phyloP scores from a whole-genome alignment of 2,797 vertebrate genomes.

The Tympanoctomys barrerae region DNA sequence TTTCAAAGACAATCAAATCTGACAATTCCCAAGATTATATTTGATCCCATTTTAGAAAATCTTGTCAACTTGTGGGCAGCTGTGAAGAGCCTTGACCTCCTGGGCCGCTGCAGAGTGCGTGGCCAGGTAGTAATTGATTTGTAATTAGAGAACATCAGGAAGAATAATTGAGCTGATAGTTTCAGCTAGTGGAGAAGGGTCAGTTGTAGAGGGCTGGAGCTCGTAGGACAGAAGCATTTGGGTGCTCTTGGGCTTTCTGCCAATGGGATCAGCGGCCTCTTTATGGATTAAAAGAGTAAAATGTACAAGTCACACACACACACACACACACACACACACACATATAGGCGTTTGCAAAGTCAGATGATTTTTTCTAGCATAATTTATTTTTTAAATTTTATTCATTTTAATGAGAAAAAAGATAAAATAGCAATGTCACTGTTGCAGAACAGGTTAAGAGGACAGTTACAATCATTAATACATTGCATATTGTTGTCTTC shows the following conservation, averaged over 20 bases:
- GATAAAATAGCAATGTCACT: no score
- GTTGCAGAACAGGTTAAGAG: no score
- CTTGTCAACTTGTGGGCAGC: neutral
- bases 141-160: neutral
- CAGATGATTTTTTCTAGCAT: no score
- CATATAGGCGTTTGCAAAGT: neutral
- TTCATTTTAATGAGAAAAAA: no score
- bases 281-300: constrained; percentile 24
- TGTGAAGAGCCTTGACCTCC: neutral
- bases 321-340: neutral
- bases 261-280: neutral
- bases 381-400: no score
- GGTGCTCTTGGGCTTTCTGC: neutral
- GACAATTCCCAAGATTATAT: neutral
- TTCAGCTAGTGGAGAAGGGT: neutral
- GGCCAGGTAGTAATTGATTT: neutral
- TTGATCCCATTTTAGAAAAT: neutral
- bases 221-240: neutral
- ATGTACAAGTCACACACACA: neutral
- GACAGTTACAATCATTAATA: no score
- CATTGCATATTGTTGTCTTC: no score
- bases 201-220: neutral
- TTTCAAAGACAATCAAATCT: neutral
- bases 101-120: neutral
- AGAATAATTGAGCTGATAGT: neutral